Evolutionary conservation across 1,140 invertebrate genomes (phyloP).

Genomic region (Calycopis cecrops): DNA sequence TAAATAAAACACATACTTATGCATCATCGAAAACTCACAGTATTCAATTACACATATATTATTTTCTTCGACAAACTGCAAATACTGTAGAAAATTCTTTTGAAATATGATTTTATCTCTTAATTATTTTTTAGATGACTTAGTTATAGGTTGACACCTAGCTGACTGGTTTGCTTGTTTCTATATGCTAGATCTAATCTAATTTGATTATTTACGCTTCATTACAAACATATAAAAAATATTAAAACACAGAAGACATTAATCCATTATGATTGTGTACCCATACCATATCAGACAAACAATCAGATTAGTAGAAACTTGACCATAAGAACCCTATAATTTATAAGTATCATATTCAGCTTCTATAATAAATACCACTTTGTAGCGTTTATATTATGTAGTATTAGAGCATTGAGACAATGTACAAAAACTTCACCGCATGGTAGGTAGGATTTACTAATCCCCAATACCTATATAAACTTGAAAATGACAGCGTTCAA

Average conservation of each 20-base stretch:
- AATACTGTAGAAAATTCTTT: too few species aligned
- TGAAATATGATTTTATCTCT: too few species aligned
- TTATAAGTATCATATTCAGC: neutral
- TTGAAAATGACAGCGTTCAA: conserved; percentile 54
- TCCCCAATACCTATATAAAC: conserved; percentile 56
- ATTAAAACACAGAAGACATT: neutral
- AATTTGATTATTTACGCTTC: neutral
- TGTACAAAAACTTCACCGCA: conserved; percentile 30
- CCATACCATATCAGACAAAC: neutral
- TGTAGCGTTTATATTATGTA: conserved; percentile 1
- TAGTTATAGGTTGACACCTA: conserved; percentile 2
- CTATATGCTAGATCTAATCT: neutral
- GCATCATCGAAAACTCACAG: too few species aligned
- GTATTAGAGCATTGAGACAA: conserved; percentile 19
- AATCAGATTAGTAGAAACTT: neutral
- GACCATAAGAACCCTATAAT: neutral
- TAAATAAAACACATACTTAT: too few species aligned
- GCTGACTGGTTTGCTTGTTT: neutral
- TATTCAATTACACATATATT: too few species aligned
- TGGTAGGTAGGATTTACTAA: conserved; percentile 40
- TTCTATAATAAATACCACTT: conserved; percentile 7
- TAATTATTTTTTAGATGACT: neutral
- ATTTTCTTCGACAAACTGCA: too few species aligned
- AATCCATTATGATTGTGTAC: neutral
- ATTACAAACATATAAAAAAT: conserved; percentile 2